Conservation (phyloP, 2,888 invertebrate genomes). For the Vanessa cardui region DNA sequence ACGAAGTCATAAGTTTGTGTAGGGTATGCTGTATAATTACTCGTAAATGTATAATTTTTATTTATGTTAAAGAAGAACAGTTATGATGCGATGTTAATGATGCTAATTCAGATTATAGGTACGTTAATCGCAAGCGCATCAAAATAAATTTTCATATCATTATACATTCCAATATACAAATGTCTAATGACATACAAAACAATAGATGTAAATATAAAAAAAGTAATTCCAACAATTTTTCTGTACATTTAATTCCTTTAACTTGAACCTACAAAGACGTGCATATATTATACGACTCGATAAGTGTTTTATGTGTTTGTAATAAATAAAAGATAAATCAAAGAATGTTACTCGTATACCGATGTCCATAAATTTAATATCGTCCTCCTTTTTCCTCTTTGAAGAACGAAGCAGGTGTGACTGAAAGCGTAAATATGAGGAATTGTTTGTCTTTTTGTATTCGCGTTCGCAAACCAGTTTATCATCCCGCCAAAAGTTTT, state of each 20-base stretch:
- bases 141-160: not conserved
- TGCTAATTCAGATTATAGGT: not conserved
- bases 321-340: constrained; percentile 21
- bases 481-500: constrained; percentile 66
- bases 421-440: constrained; percentile 53
- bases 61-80: not conserved
- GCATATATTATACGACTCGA: constrained; percentile 11
- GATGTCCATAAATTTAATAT: constrained; percentile 11
- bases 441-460: constrained; percentile 49
- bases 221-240: not conserved
- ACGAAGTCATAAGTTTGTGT: not conserved
- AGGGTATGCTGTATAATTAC: not conserved
- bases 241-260: not conserved
- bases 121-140: not conserved
- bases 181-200: constrained; percentile 3
- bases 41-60: not conserved
- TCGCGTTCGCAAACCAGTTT: constrained; percentile 71
- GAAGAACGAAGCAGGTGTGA: constrained; percentile 38
- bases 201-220: not conserved
- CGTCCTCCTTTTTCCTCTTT: constrained; percentile 43
- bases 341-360: constrained; percentile 7
- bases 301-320: constrained; percentile 16
- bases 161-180: not conserved
- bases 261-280: constrained; percentile 8
- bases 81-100: not conserved